phyloP scores from a whole-genome alignment of 1,140 invertebrate species.

The Apolygus lucorum region DNA sequence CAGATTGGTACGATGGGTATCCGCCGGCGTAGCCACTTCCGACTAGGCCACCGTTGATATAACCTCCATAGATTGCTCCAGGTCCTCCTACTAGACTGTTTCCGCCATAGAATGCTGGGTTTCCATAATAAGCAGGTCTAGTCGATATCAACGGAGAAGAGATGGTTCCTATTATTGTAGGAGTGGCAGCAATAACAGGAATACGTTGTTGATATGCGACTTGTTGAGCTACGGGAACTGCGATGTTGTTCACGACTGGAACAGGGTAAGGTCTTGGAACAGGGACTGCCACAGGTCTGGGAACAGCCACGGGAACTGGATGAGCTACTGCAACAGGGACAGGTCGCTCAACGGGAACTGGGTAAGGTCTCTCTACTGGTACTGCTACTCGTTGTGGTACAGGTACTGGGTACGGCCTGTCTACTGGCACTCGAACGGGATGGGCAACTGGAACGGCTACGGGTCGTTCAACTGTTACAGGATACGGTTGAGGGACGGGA shows the following conservation, averaged over 20 bases:
- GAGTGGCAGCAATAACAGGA: not conserved
- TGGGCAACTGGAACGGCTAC: not conserved
- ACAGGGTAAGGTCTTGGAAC: not conserved
- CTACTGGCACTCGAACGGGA: too few species aligned
- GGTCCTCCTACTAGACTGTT: too few species aligned
- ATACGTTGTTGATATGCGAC: not conserved
- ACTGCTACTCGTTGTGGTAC: too few species aligned
- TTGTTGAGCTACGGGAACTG: not conserved
- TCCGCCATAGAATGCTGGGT: too few species aligned
- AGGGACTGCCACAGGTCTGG: not conserved
- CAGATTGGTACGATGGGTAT: too few species aligned
- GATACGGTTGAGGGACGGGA: not conserved
- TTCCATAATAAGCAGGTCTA: too few species aligned
- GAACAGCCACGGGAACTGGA: constrained; percentile 8
- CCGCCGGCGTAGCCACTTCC: too few species aligned
- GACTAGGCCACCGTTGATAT: too few species aligned
- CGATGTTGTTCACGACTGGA: not conserved
- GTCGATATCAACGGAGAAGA: too few species aligned
- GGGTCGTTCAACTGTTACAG: not conserved
- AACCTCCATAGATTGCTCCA: too few species aligned
- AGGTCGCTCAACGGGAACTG: not conserved
- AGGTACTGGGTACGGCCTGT: too few species aligned
- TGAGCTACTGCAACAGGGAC: not conserved
- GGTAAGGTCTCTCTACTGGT: constrained; percentile 2
- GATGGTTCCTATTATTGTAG: too few species aligned